Conservation (phyloP, 2,113 vertebrate species). For the Malurus alboscapulatus region DNA sequence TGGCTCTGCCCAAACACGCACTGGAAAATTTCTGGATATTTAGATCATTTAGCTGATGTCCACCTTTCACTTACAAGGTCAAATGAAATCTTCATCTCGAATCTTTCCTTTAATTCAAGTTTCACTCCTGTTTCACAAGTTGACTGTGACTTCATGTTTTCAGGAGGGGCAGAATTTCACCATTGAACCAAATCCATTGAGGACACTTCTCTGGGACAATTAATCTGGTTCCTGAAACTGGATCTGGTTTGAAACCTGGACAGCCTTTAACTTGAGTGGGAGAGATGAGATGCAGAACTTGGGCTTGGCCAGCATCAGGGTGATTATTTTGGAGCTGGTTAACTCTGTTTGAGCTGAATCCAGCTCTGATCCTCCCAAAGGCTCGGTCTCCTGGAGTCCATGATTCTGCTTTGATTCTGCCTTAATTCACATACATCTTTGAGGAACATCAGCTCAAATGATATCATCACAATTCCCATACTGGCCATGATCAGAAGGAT, state of each 20-base stretch:
- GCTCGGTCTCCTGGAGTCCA: rapidly evolving
- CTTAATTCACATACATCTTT: background rate
- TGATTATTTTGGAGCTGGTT: background rate
- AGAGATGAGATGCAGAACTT: background rate
- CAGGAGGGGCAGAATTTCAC: background rate
- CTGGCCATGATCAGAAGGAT: background rate
- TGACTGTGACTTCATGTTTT: background rate
- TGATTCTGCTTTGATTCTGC: background rate
- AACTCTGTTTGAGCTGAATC: background rate
- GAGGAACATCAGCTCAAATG: background rate
- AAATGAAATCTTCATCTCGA: background rate
- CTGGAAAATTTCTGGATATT: background rate
- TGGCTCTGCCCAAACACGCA: rapidly evolving
- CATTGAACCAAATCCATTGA: background rate
- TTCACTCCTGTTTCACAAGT: background rate
- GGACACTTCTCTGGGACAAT: background rate
- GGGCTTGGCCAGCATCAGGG: background rate
- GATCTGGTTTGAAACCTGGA: background rate
- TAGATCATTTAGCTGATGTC: background rate
- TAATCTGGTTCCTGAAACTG: background rate
- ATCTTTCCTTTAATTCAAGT: background rate
- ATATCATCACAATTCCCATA: background rate
- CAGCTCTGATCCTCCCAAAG: background rate
- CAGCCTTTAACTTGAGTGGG: background rate
- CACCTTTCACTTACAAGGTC: background rate